Evolutionary conservation across 1,140 invertebrate species (phyloP), one percentile per base, ranked within the genome.

Genomic region (Pachyrhynchus sulphureomaculatus): DNA sequence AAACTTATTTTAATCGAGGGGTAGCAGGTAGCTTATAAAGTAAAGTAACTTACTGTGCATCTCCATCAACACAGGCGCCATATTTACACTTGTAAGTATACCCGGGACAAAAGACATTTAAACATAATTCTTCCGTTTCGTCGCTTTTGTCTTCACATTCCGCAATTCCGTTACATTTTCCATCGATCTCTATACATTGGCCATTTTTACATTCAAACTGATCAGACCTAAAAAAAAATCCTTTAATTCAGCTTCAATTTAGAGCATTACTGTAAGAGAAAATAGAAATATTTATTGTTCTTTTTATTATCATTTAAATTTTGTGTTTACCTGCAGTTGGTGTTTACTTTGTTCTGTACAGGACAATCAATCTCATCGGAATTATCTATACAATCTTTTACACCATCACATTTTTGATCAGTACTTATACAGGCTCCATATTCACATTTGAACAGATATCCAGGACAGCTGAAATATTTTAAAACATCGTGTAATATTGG

Each of bases 101-200:
- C 17, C 53, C 39, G 0, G 68, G 68, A 63, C 74, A 75, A 9
- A 37, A 15, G 23, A 65, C 48, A 26, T 62, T 63, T 8, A 56
- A 42, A 49, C 72, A 74, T 1, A 65, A 34, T 15, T 75, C 73
- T 20, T 71, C 72, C 0, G 72, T 77, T 73, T 89, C 88, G 71
- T 90, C 88, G 1, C 84, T 86, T 21, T 80, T 78, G 66, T 86
- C 83, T 0, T 75, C 65, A 70, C 86, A 88, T 47, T 87, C 78
- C 44, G 71, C 69, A 18, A 64, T 72, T 23, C 78, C 78, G 66
- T 81, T 72, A 64, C 79, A 81, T 17, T 79, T 76, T 63, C 80
- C 80, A 4, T 77, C 72, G 5, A 71, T 68, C 10, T 76, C 70
- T 59, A 89, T 86, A 69, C 84, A 85, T 18, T 80, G 72, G 2